Conservation (phyloP, 2,113 vertebrate species). For the Thinocorus orbignyianus region DNA sequence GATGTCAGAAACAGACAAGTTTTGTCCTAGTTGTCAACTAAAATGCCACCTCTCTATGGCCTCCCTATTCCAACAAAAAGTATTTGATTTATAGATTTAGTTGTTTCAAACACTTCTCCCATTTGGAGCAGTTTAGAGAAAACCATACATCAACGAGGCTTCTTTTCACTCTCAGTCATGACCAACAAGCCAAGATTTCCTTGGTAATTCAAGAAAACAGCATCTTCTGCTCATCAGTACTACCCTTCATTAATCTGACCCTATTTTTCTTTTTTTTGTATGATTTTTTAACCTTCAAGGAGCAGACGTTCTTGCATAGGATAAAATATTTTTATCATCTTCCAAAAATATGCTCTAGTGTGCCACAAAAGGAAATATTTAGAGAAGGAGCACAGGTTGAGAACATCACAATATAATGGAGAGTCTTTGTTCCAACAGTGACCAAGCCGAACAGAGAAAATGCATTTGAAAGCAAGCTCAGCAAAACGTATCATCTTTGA, state of each 20-base stretch:
- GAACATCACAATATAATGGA: neutral
- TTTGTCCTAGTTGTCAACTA: neutral
- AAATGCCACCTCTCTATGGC: neutral
- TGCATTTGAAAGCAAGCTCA: neutral
- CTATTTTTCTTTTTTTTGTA: neutral
- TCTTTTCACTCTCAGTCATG: neutral
- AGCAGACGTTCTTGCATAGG: neutral
- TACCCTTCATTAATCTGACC: neutral
- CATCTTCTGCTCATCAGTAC: neutral
- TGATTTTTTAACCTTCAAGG: neutral
- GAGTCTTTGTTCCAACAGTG: neutral
- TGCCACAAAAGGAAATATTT: neutral
- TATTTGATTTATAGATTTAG: neutral
- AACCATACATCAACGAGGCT: neutral
- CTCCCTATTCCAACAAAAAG: neutral
- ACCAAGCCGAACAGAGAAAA: neutral
- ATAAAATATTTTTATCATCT: neutral
- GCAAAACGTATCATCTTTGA: neutral
- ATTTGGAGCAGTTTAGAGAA: neutral
- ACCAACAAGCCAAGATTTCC: neutral
- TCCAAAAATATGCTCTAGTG: neutral
- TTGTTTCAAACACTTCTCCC: neutral
- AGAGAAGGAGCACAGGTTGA: neutral
- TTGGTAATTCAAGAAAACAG: neutral
- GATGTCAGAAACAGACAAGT: neutral